Percentiles rank a stretch among this genome's conserved stretches.
Conservation (phyloP, 2,888 invertebrate species). For the Drosophila gaucha region DNA sequence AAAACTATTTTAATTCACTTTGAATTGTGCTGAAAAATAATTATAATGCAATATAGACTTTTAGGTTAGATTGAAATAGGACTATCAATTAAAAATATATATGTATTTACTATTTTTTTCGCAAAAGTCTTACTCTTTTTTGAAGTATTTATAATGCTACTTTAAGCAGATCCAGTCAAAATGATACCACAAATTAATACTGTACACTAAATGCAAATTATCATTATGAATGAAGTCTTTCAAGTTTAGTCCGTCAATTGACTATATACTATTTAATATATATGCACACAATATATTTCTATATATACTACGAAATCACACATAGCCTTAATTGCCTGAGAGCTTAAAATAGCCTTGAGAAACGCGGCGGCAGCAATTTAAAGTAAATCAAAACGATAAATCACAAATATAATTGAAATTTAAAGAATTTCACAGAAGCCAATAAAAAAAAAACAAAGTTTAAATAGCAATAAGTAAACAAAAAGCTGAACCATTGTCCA, state of each 20-base stretch:
- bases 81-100: too few relatives aligned
- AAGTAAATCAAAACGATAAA: slow-evolving; percentile 54
- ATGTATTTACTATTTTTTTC: too few relatives aligned
- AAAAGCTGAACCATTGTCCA: slow-evolving; percentile 15
- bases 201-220: not conserved
- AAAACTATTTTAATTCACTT: too few relatives aligned
- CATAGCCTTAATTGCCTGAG: slow-evolving; percentile 16
- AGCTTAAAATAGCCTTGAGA: not conserved
- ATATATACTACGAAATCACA: not conserved
- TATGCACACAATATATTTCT: not conserved
- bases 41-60: too few relatives aligned
- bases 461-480: slow-evolving; percentile 36
- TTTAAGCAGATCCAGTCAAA: not conserved
- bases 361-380: slow-evolving; percentile 7
- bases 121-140: too few relatives aligned
- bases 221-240: slow-evolving; percentile 1
- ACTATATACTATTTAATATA: not conserved
- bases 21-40: too few relatives aligned
- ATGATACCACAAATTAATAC: not conserved
- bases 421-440: slow-evolving; percentile 16
- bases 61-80: too few relatives aligned
- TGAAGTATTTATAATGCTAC: not conserved
- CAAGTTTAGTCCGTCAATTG: slow-evolving; percentile 5
- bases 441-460: slow-evolving; percentile 28
- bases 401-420: slow-evolving; percentile 44